Evolutionary conservation across 2,113 vertebrate genomes (phyloP), one percentile per base, ranked within the genome.

Genomic region (Condylura cristata): DNA sequence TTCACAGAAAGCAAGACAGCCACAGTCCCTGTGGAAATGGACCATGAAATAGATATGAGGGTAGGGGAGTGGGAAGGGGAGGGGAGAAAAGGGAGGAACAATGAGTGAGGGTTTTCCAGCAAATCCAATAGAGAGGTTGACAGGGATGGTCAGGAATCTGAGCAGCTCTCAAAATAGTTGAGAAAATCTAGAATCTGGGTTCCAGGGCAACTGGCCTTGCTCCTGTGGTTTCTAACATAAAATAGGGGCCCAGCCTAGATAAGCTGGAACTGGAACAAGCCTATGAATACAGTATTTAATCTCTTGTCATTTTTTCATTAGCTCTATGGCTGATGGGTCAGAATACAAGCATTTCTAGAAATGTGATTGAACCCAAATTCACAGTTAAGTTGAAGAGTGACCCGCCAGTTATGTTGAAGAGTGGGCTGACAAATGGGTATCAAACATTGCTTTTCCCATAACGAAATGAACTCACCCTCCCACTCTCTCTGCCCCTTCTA

Each of bases 151-250:
- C 63, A 71, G 78, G 8, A 16, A 63, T 26, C n/a, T 3, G 26
- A 65, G 53, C 37, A 88, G 74, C 78, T 86, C 90, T 76, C 8
- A 18, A 71, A 88, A 78, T 26, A 32, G 65, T 41, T 30, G 26
- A 53, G 32, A 39, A 94, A 82, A 86, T 20, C 41, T 41, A 68
- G 66, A 11, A 26, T 53, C 32, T 39, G 37, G 5, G 24, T 68
- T 56, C 71, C 61, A 48, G 46, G 48, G 53, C 71, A 68, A 51
- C 18, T 24, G 32, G 76, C n/a, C 58, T 93, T 84, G 46, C 72
- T 81, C 26, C 17, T 61, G 48, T 20, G 82, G 90, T 34, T 61
- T 71, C n/a, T 68, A 7, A 90, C 2, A 0, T 78, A 41, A 51
- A 79, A 68, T 0, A 85, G 72, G 32, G 24, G 17, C 65, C 13